Conservation (phyloP, 1,140 invertebrate species). For the Pentalonia nigronervosa region DNA sequence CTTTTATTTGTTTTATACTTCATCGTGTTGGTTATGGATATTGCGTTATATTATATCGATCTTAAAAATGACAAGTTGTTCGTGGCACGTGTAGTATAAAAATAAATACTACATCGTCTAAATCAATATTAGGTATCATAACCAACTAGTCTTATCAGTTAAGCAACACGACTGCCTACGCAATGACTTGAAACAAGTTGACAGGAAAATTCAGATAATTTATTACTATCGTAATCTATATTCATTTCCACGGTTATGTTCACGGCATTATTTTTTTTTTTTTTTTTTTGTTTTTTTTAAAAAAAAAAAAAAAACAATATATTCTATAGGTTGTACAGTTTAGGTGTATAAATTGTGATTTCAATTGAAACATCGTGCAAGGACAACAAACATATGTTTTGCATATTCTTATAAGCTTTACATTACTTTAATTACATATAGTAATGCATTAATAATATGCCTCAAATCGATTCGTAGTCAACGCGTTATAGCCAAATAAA, state of each 20-base stretch:
- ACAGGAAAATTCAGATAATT: not conserved
- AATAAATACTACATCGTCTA: not conserved
- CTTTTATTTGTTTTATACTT: not conserved
- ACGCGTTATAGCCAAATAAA: not conserved
- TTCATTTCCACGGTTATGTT: not conserved
- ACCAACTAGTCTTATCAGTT: constrained; percentile 35
- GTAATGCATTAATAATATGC: too few species aligned
- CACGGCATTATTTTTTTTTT: not conserved
- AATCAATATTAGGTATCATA: constrained; percentile 16
- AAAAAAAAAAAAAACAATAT: not conserved
- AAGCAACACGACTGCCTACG: not conserved
- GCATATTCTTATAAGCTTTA: not conserved
- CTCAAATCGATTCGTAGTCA: not conserved
- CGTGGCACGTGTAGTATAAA: not conserved
- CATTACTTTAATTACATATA: too few species aligned
- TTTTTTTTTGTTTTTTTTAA: too few species aligned
- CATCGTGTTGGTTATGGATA: not conserved
- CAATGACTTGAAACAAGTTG: constrained; percentile 19
- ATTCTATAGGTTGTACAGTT: not conserved
- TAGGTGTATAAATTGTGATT: not conserved
- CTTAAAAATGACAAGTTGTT: not conserved
- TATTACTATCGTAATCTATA: not conserved
- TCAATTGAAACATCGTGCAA: not conserved
- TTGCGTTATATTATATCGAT: not conserved
- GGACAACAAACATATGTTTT: not conserved